Evolutionary conservation across 2,888 invertebrate genomes (phyloP), one percentile per base, ranked within the genome.

Genomic region (Thereva nobilitata): DNA sequence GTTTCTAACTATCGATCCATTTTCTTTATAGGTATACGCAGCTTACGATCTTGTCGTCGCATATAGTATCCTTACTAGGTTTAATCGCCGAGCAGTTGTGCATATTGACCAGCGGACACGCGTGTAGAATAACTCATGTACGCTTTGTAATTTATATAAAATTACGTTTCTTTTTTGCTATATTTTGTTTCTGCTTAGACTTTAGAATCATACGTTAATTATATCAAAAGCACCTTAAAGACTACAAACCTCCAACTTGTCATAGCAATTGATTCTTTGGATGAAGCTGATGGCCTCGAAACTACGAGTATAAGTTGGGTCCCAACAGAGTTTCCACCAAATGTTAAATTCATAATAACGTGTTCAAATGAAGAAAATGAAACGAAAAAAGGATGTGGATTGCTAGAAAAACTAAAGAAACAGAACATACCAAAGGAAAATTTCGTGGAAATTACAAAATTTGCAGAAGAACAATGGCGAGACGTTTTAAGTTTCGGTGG

Each of bases 181-280:
- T 40, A 5, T 61, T 35, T 23, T 45, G 65, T 35, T 10, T 72
- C 70, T 70, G 75, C 79, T 1, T 79, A 93, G 90, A 90, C 89
- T 72, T 85, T 91, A 77, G 85, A 86, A 70, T 86, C 88, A 0
- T 91, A 94, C 74, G 86, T 89, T 10, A 79, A 82, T 65, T 83
- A 86, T 35, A 83, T 91, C 70, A 71, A 74, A n/a, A 74, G 75
- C 5, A 71, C 77, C 35, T 70, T 81, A 47, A 76, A 74, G 34
- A 73, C 73, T 35, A 75, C 75, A 52, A 78, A 79, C 75, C 83
- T 87, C 71, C 85, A 87, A 54, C 80, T 90, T 67, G 84, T 92
- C 61, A 83, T 94, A 70, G 84, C 91, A 57, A 85, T 94, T 72
- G 93, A 93, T 75, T 92, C 91, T 0, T 82, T 93, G 50, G 90